Conservation (phyloP, 2,888 invertebrate genomes). For the Himalopsyche japonica region DNA sequence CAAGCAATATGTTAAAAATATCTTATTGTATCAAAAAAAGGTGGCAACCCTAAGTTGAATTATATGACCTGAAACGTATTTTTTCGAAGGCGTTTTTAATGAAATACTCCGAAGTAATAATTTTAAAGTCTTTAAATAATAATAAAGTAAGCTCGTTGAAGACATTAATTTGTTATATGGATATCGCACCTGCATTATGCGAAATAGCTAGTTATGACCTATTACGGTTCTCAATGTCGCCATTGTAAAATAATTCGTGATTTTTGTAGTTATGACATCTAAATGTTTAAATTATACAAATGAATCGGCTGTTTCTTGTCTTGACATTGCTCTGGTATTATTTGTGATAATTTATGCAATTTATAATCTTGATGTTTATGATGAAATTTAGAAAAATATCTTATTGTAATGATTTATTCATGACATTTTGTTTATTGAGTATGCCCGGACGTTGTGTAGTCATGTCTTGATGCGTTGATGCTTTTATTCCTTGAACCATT, state of each 20-base stretch:
- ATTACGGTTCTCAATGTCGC: neutral
- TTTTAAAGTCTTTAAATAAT: neutral
- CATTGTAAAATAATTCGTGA: neutral
- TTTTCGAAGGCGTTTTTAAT: too few relatives aligned
- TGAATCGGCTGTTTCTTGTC: neutral
- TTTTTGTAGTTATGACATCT: neutral
- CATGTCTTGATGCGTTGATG: neutral
- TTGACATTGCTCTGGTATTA: neutral
- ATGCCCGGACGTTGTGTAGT: neutral
- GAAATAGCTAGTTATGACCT: neutral
- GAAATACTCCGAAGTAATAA: neutral
- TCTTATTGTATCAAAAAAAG: too few relatives aligned
- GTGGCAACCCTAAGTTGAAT: too few relatives aligned
- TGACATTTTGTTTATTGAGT: slow-evolving; percentile 11
- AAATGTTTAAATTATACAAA: neutral
- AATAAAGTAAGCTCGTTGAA: neutral
- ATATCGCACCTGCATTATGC: neutral
- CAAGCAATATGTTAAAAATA: too few relatives aligned
- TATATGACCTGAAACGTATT: too few relatives aligned
- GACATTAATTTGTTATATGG: too few relatives aligned
- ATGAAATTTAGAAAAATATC: neutral
- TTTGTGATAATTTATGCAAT: neutral
- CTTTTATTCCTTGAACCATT: slow-evolving; percentile 3
- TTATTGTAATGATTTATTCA: neutral
- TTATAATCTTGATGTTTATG: neutral